These are phyloP conservation scores for Venusia cambrica DNA, from an alignment of 2,888 invertebrate genomes.

Conservation along the genomic window DNA sequence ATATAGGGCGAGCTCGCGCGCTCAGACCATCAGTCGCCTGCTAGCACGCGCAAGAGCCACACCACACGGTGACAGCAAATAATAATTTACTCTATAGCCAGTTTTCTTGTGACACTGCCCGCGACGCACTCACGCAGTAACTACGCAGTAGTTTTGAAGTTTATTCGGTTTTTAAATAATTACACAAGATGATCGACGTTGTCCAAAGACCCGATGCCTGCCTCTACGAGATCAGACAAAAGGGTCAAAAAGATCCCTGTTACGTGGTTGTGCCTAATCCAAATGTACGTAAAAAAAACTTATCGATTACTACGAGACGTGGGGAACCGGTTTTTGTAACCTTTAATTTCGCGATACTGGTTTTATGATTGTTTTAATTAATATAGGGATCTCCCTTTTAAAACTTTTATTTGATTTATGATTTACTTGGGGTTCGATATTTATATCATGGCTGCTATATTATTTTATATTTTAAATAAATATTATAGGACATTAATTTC, in stretches of 20 bases:
- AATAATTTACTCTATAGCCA: slow-evolving; percentile 40
- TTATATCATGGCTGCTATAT: too few relatives aligned
- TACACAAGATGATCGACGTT: slow-evolving; percentile 57
- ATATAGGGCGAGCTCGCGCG: slow-evolving; percentile 73
- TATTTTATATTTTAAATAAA: too few relatives aligned
- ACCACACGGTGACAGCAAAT: slow-evolving; percentile 34
- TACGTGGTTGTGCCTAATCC: slow-evolving; percentile 86
- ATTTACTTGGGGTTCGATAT: too few relatives aligned
- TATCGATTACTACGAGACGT: slow-evolving; percentile 1
- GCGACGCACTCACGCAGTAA: slow-evolving; percentile 45
- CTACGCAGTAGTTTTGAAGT: slow-evolving; percentile 48
- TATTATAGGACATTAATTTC: too few relatives aligned
- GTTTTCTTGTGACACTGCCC: slow-evolving; percentile 48
- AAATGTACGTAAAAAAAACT: slow-evolving; percentile 74
- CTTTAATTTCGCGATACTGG: slow-evolving; percentile 12
- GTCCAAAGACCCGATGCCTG: slow-evolving; percentile 77
- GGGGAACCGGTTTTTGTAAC: slow-evolving; percentile 15
- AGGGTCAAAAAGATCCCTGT: slow-evolving; percentile 84
- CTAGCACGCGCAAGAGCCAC: slow-evolving; percentile 56
- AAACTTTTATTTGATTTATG: too few relatives aligned
- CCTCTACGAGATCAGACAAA: slow-evolving; percentile 85
- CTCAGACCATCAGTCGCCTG: slow-evolving; percentile 85
- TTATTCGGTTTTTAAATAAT: slow-evolving; percentile 40
- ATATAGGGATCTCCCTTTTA: too few relatives aligned
- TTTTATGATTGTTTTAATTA: too few relatives aligned